Evolutionary conservation across 2,113 vertebrate species (phyloP), one percentile per base, ranked within the genome.

Genomic region (Bos indicus): DNA sequence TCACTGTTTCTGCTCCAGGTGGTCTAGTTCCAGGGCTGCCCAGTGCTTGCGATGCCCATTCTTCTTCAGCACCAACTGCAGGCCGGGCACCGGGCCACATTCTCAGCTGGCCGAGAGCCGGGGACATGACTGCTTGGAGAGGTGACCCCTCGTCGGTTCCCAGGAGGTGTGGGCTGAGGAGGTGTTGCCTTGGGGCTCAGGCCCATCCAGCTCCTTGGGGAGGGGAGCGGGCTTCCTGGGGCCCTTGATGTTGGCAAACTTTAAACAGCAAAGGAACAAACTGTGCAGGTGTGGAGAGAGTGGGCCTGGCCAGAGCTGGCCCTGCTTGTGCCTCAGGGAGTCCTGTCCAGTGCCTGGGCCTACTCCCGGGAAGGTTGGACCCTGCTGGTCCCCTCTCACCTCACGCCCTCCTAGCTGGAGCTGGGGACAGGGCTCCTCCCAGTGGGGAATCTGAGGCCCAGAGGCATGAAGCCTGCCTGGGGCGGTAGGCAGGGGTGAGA

Each of bases 41-140:
- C 74, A 28, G 51, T 0, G 3, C 51, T 26, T 26, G 15, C 6
- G 1, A 12, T 2, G 40, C 9, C 33, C 48, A 36, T 60, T 25
- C 33, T 52, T n/a, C 48, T 17, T 40, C 3, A 40, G n/a, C n/a
- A 17, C 6, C 19, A 23, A 2, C 14, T 6, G 0, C 21, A 17
- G n/a, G 15, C 74, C 0, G 0, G 14, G 15, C 6, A 7, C 15
- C 3, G 0, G 36, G 30, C 30, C n/a, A 5, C 2, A 9, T 43
- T 7, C 15, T 23, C 33, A 33, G 67, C 67, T 25, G 25, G 19
- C 21, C n/a, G 17, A 84, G 54, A 56, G 77, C 26, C 12, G 1
- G 36, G 36, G 71, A 43, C 71, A 40, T 0, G 3, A 40, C 28
- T 40, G 36, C 59, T 57, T 5, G 10, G 84, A 28, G 46, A 40